Conservation (phyloP, 2,888 invertebrate species). For the Heliconius cydno region DNA sequence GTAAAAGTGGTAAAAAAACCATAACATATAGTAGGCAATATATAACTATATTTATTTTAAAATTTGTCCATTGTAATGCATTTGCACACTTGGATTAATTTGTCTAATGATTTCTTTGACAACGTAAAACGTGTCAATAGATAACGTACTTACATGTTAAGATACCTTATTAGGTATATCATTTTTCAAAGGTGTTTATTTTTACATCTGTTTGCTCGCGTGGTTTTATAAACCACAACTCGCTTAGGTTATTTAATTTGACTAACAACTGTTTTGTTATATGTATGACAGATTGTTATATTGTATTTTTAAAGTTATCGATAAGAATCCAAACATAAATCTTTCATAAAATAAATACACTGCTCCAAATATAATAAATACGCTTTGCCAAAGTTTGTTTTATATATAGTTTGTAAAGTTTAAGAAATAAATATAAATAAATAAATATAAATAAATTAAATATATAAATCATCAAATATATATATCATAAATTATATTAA, state of each 20-base stretch:
- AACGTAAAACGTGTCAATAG: too few species aligned
- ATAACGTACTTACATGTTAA: too few species aligned
- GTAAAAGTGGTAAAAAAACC: too few species aligned
- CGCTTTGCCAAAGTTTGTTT: too few species aligned
- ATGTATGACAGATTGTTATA: neutral
- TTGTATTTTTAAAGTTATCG: neutral
- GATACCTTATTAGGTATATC: neutral
- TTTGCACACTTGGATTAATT: neutral
- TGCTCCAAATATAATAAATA: neutral
- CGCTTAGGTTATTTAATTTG: neutral
- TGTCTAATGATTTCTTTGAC: neutral
- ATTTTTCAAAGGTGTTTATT: conserved; percentile 14
- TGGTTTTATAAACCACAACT: conserved; percentile 10
- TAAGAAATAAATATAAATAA: too few species aligned
- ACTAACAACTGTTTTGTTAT: neutral
- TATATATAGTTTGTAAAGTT: too few species aligned
- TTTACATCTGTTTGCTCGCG: conserved; percentile 4
- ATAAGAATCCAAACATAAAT: neutral
- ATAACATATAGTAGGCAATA: too few species aligned
- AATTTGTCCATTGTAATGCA: too few species aligned
- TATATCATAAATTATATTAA: too few species aligned
- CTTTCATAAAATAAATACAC: neutral
- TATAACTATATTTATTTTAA: too few species aligned
- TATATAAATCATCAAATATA: too few species aligned
- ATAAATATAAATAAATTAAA: too few species aligned